These are phyloP conservation scores for Nesospiza acunhae DNA, from an alignment of 2,113 vertebrate species.

Conservation along the genomic window DNA sequence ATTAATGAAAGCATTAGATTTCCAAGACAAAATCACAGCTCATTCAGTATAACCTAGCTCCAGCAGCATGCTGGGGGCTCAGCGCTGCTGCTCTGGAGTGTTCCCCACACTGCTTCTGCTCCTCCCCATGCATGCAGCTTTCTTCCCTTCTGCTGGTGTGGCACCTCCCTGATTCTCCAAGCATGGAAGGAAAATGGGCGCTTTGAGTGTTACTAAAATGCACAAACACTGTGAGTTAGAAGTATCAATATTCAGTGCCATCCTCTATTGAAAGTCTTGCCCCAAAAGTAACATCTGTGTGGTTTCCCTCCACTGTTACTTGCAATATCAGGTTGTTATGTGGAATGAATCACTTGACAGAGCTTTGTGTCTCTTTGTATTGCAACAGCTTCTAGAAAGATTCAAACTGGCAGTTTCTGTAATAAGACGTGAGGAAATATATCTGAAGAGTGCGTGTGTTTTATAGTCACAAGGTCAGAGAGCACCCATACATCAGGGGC, in stretches of 20 bases:
- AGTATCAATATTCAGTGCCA: neutral
- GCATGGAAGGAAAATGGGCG: fast-evolving
- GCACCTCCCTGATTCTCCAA: neutral
- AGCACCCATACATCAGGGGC: neutral
- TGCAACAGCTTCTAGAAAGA: neutral
- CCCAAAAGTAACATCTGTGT: neutral
- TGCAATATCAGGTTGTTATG: neutral
- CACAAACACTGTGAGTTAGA: neutral
- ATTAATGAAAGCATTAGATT: neutral
- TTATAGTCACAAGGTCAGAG: neutral
- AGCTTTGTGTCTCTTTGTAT: neutral
- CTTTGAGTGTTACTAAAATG: neutral
- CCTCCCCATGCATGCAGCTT: fast-evolving
- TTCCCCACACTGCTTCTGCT: neutral
- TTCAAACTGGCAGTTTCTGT: neutral
- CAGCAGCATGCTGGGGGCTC: fast-evolving
- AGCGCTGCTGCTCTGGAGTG: fast-evolving
- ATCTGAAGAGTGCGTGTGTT: neutral
- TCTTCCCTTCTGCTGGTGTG: fast-evolving
- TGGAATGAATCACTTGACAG: neutral
- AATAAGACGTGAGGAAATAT: neutral
- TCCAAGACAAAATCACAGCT: neutral
- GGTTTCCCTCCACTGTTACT: neutral
- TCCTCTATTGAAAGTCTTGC: neutral
- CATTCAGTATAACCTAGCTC: neutral